Conservation (phyloP, 2,888 invertebrate species). For the Orchestes rusci region DNA sequence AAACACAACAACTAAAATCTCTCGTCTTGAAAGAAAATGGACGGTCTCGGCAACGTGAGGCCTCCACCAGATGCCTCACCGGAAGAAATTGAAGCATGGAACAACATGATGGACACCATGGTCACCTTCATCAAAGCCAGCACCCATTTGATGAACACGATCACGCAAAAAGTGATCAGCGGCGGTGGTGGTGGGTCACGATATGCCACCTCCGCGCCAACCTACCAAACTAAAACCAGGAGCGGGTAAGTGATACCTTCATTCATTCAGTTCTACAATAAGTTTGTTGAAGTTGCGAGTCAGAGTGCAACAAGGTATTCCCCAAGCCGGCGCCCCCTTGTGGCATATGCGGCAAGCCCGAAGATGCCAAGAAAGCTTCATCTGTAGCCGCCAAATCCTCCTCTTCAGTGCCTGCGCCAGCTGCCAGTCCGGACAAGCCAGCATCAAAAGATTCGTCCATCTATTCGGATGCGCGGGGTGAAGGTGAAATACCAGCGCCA, state of each 20-base stretch:
- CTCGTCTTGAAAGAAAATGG: too few species aligned
- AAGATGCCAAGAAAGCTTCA: background rate
- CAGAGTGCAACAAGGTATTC: slow-evolving; percentile 9
- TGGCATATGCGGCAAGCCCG: slow-evolving; percentile 6
- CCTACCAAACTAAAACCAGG: background rate
- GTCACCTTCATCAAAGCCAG: slow-evolving; percentile 29
- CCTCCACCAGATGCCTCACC: slow-evolving; percentile 19
- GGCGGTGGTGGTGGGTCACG: too few species aligned
- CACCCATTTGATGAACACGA: slow-evolving; percentile 28
- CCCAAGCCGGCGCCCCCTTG: slow-evolving; percentile 9
- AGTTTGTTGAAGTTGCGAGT: slow-evolving; percentile 20
- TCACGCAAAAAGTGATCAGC: slow-evolving; percentile 22
- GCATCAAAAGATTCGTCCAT: too few species aligned
- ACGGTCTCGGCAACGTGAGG: background rate
- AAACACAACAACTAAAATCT: too few species aligned
- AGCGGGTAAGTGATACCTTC: too few species aligned
- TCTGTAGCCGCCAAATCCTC: too few species aligned
- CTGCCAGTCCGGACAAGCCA: too few species aligned
- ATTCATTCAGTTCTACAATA: too few species aligned
- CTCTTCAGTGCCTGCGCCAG: too few species aligned
- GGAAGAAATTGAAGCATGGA: slow-evolving; percentile 30
- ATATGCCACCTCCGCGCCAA: too few species aligned
- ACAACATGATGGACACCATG: slow-evolving; percentile 31
- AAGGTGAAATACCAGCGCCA: slow-evolving; percentile 2
- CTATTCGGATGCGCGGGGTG: background rate